Evolutionary conservation across 2,113 vertebrate species (phyloP), one percentile per base, ranked within the genome.

Genomic region (Mustela nigripes): DNA sequence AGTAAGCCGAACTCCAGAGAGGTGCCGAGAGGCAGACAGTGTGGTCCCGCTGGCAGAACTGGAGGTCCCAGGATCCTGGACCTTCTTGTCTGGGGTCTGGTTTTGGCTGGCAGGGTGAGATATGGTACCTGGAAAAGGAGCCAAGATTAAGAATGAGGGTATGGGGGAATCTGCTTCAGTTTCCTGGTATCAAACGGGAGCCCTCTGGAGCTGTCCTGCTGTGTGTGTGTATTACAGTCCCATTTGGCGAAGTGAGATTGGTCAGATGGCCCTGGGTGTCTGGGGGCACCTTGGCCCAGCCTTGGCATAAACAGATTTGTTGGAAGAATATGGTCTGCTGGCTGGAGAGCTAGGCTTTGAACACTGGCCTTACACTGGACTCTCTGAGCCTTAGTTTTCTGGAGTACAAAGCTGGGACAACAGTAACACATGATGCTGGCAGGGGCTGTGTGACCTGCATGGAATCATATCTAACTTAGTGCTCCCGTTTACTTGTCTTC

Each of bases 21-120:
- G 73, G 31, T 78, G 62, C 28, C 0, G 42, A 33, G 96, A 87
- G 80, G 63, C 39, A 53, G 94, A 24, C 18, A 28, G 39, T 4
- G 2, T 0, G 15, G 31, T 21, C 39, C 15, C 1, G 0, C 63
- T 1, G 0, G 95, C 19, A 73, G 92, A 53, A n/a, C 69, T 63
- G 56, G 92, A 92, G 87, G 58, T 50, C 9, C 10, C 58, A 31
- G 88, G 33, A 39, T 33, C 60, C 91, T 45, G 45, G 0, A 4
- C n/a, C 78, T 94, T 96, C 92, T 93, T 87, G 50, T 82, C 81
- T 33, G 33, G 26, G 31, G 21, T n/a, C 76, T 97, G 96, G 76
- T 11, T 97, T 97, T 97, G 95, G 91, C 93, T 86, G 73, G 93
- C 60, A 86, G 94, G 62, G 19, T 50, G 58, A 94, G 78, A 39